Conservation (phyloP, 2,888 invertebrate genomes). For the Rosalia funebris region DNA sequence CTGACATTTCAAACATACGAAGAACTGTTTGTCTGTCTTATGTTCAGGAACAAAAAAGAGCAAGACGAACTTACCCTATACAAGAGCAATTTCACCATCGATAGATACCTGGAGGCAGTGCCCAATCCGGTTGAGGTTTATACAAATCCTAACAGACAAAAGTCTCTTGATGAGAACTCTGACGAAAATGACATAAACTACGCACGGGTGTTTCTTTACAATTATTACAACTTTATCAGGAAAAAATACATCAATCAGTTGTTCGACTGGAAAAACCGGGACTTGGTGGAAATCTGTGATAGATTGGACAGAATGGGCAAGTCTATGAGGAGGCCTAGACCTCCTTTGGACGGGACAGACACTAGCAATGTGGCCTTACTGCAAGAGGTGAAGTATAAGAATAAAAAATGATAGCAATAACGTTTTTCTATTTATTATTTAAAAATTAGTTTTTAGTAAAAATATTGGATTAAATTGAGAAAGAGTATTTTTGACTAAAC, state of each 20-base stretch:
- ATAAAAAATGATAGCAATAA: too few species aligned
- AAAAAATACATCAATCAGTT: constrained; percentile 50
- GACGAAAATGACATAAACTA: constrained; percentile 45
- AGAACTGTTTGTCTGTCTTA: too few species aligned
- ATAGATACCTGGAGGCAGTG: constrained; percentile 51
- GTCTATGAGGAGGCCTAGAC: constrained; percentile 39
- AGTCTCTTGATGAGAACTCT: constrained; percentile 43
- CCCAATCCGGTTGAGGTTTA: constrained; percentile 53
- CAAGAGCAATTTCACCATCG: constrained; percentile 46
- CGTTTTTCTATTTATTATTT: too few species aligned
- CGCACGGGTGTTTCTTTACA: constrained; percentile 52
- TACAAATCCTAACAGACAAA: constrained; percentile 43
- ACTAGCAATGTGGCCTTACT: constrained; percentile 53
- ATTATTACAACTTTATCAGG: constrained; percentile 51
- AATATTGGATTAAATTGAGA: too few species aligned
- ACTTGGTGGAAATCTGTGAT: constrained; percentile 51
- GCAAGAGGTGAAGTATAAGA: constrained; percentile 57
- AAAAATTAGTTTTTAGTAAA: too few species aligned
- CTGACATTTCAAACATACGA: too few species aligned
- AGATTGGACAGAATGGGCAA: constrained; percentile 49
- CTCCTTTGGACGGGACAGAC: constrained; percentile 29
- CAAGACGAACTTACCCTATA: constrained; percentile 46
- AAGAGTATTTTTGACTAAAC: too few species aligned
- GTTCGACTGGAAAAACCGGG: constrained; percentile 48
- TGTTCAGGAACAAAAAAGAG: constrained; percentile 49